Conservation (phyloP, 35 echinoderm and acorn worm species). For the Ophioderma brevispina region DNA sequence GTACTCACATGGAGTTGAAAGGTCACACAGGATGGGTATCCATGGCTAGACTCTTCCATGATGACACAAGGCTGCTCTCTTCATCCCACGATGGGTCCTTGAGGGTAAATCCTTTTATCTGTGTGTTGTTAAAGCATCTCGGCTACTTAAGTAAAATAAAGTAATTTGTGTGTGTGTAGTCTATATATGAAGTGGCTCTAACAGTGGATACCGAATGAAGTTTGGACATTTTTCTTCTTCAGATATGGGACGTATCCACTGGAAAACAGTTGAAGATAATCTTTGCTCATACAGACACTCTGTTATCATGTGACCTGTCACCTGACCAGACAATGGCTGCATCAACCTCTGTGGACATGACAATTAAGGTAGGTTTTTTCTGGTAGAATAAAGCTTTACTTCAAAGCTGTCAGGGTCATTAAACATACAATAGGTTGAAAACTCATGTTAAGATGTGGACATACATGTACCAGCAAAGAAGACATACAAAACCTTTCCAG, state of each 20-base stretch:
- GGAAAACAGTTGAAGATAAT: constrained; percentile 16
- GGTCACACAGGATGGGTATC: constrained; percentile 58
- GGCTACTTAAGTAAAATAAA: too few species aligned
- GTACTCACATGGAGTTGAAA: constrained; percentile 8
- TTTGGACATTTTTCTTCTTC: not conserved
- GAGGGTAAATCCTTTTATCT: constrained; percentile 39
- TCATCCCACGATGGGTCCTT: constrained; percentile 72
- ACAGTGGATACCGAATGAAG: too few species aligned
- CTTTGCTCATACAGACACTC: constrained; percentile 59
- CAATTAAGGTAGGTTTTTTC: constrained; percentile 65
- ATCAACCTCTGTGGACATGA: constrained; percentile 72
- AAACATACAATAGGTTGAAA: too few species aligned
- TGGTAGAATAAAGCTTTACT: too few species aligned
- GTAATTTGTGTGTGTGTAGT: too few species aligned
- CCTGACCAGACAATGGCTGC: constrained; percentile 58
- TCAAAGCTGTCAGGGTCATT: too few species aligned
- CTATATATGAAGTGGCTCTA: too few species aligned
- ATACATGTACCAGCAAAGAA: too few species aligned
- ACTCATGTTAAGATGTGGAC: too few species aligned
- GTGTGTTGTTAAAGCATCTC: too few species aligned
- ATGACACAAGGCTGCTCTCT: constrained; percentile 57
- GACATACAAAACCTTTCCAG: too few species aligned
- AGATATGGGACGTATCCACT: constrained; percentile 66
- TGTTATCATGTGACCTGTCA: constrained; percentile 83
- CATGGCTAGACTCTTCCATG: constrained; percentile 35